Evolutionary conservation across 2,888 invertebrate species (phyloP), one percentile per base, ranked within the genome.

Genomic region (Athalia circularis): DNA sequence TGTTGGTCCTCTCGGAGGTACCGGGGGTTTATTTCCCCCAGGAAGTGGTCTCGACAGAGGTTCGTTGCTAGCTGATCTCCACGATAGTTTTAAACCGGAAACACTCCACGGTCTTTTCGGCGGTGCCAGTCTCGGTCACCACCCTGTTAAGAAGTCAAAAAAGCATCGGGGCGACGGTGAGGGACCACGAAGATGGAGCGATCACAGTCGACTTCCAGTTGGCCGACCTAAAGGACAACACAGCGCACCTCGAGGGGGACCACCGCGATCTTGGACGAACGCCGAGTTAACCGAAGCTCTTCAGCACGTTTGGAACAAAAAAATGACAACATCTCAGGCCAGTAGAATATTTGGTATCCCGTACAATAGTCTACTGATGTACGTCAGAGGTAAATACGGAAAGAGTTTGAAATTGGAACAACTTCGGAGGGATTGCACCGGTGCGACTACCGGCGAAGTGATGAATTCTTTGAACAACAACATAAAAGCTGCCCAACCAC

Each of bases 231-330:
- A 97, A 89, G 97, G 97, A 65, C 97, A 97, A 88, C 97, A 97
- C 91, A 96, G 96, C 86, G 97, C 97, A 59, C 97, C 97, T 45
- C 92, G 97, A 83, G 97, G 97, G 45, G 97, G 97, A 9, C 97
- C 97, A 9, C 97, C 97, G 0, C 93, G 97, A 77, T 97, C 97
- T 1, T 97, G 97, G 97, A 97, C 97, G 81, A 97, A 97, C 91
- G 96, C 96, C 57, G 97, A 97, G 87, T 92, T 97, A 75, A 97
- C 97, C 75, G 96, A 97, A 91, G 97, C 97, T 2, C 92, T 97
- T 76, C 96, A 96, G 87, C 96, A 97, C 91, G 97, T 97, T n/a
- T 97, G 97, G 97, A 97, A 97, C 91, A 97, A 97, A 88, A 97
- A 96, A 90, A 97, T 97, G 96, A 97, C 97, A 81, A 97, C 97